These are phyloP conservation scores for Hemitrygon akajei DNA, from an alignment of 2,797 vertebrate species.

Conservation along the genomic window DNA sequence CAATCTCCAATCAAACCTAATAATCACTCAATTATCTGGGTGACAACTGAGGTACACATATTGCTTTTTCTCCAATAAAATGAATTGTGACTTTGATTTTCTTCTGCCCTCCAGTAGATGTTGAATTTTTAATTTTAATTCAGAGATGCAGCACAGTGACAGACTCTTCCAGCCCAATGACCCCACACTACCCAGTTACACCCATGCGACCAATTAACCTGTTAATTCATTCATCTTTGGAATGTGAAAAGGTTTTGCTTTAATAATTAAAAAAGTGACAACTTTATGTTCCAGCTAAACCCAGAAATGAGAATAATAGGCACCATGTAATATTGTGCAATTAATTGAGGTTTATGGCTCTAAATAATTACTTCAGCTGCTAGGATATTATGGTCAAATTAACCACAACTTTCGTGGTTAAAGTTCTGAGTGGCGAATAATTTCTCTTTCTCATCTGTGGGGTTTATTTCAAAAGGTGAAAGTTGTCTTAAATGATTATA, in stretches of 20 bases:
- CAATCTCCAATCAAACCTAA: background rate
- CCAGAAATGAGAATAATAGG: too few relatives aligned
- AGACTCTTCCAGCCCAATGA: too few relatives aligned
- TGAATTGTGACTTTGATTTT: background rate
- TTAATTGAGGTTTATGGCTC: background rate
- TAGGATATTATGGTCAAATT: background rate
- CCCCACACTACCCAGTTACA: too few relatives aligned
- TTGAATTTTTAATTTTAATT: background rate
- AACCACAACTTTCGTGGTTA: background rate
- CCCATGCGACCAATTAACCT: too few relatives aligned
- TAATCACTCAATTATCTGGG: background rate
- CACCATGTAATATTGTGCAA: too few relatives aligned
- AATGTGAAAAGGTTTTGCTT: too few relatives aligned
- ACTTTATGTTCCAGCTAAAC: too few relatives aligned
- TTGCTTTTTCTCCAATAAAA: background rate
- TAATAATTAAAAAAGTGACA: too few relatives aligned
- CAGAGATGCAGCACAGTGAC: too few relatives aligned
- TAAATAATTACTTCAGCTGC: background rate
- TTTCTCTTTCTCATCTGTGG: background rate
- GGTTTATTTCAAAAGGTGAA: background rate
- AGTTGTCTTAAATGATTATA: background rate
- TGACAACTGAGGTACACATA: background rate
- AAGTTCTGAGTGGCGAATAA: background rate
- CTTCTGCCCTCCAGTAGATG: fast-evolving
- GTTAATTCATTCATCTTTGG: too few relatives aligned